Evolutionary conservation across 1,140 invertebrate genomes (phyloP).

Genomic region (Trachymyrmex cornetzi): DNA sequence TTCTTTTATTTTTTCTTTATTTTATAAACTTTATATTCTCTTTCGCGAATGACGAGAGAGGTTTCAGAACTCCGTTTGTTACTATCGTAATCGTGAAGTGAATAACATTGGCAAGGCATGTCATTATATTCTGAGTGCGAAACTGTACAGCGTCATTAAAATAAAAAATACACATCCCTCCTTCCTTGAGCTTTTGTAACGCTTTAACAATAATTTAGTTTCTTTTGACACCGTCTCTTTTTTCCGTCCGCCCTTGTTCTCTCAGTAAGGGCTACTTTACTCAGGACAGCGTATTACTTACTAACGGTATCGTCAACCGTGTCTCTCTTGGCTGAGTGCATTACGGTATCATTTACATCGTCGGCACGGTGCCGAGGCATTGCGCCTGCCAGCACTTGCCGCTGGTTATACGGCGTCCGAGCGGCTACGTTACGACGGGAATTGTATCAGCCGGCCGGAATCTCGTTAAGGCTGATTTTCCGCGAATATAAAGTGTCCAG

Average conservation of each 20-base stretch:
- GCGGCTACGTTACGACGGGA: constrained; percentile 30
- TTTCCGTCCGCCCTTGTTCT: neutral
- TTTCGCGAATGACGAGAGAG: constrained; percentile 7
- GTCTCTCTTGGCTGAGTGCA: constrained; percentile 60
- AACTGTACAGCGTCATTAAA: constrained; percentile 72
- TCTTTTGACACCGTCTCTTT: constrained; percentile 5
- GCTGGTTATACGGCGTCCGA: constrained; percentile 19
- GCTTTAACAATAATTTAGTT: constrained; percentile 30
- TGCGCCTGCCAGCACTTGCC: constrained; percentile 34
- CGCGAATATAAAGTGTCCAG: constrained; percentile 44
- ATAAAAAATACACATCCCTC: constrained; percentile 70
- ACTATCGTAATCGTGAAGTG: constrained; percentile 6
- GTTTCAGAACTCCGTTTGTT: neutral
- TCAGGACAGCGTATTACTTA: constrained; percentile 59
- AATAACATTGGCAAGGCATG: constrained; percentile 34
- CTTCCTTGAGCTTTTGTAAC: constrained; percentile 3
- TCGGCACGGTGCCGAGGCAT: neutral
- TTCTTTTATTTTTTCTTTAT: neutral
- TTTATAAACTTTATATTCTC: neutral
- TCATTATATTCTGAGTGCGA: constrained; percentile 69
- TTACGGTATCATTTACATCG: constrained; percentile 61
- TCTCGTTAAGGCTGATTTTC: constrained; percentile 60
- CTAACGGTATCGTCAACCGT: constrained; percentile 55
- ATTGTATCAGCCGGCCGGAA: constrained; percentile 54
- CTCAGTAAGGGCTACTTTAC: constrained; percentile 68